Evolutionary conservation across 2,113 vertebrate species (phyloP).

Genomic region (Petromus typicus): DNA sequence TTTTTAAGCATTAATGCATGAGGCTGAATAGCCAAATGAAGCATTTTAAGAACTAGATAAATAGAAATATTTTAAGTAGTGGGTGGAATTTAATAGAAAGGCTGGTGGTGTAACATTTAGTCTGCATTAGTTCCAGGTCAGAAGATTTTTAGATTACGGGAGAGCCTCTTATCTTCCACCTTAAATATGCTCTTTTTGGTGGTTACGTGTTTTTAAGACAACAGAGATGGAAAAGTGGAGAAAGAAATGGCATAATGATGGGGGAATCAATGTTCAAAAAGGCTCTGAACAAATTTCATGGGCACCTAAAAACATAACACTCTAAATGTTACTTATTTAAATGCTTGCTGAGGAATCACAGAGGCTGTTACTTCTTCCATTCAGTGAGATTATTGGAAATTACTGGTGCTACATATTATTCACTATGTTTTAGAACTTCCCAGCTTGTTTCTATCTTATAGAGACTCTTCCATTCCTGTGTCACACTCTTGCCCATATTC

Average conservation of each 20-base stretch:
- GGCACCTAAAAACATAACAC: slow-evolving; percentile 18
- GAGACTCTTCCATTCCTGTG: neutral
- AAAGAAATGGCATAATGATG: slow-evolving; percentile 51
- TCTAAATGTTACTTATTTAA: slow-evolving; percentile 28
- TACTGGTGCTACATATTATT: slow-evolving; percentile 13
- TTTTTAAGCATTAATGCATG: slow-evolving; percentile 61
- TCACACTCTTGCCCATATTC: neutral
- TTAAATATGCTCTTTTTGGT: slow-evolving; percentile 54
- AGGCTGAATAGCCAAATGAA: slow-evolving; percentile 52
- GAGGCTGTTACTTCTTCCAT: neutral
- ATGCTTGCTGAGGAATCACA: slow-evolving; percentile 26
- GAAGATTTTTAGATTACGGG: slow-evolving; percentile 58
- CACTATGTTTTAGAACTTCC: slow-evolving; percentile 45
- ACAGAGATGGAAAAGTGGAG: slow-evolving; percentile 32
- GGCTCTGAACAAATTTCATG: slow-evolving; percentile 15
- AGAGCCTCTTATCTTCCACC: neutral
- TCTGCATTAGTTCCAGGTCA: slow-evolving; percentile 66
- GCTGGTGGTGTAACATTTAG: slow-evolving; percentile 53
- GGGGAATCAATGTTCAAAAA: slow-evolving; percentile 46
- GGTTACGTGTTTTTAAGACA: slow-evolving; percentile 62
- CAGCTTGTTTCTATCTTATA: slow-evolving; percentile 46
- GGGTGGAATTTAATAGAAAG: slow-evolving; percentile 53
- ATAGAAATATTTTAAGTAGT: slow-evolving; percentile 73
- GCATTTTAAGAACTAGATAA: slow-evolving; percentile 68
- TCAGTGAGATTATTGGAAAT: slow-evolving; percentile 43